A percentile compares a stretch with the other conserved stretches of the same genome.
Evolutionary conservation across 2,888 invertebrate genomes (phyloP).

Genomic region (Stramonita haemastoma): DNA sequence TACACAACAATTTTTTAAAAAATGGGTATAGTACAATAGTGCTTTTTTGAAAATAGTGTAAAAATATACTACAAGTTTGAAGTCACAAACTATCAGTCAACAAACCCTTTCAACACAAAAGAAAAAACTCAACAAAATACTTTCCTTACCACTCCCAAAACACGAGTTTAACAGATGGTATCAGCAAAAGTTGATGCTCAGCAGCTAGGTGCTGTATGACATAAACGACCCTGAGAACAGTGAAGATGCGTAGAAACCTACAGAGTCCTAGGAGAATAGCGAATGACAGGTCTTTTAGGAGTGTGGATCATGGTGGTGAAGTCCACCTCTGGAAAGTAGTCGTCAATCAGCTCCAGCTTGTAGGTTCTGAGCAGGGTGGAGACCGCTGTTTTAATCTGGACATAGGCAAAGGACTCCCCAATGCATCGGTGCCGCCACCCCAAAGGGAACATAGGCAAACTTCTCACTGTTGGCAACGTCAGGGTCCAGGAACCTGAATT

Average conservation of each 20-base stretch:
- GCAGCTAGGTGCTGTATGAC: slow-evolving; percentile 71
- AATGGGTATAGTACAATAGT: too few relatives aligned
- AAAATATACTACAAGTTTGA: too few relatives aligned
- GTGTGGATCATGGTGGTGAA: slow-evolving; percentile 73
- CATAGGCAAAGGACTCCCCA: slow-evolving; percentile 72
- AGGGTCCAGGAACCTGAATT: slow-evolving; percentile 60
- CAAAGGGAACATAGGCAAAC: slow-evolving; percentile 72
- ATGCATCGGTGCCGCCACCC: slow-evolving; percentile 70
- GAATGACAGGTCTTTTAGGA: slow-evolving; percentile 64
- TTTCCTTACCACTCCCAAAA: too few relatives aligned
- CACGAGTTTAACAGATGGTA: too few relatives aligned
- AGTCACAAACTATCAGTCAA: too few relatives aligned
- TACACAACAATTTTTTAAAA: too few relatives aligned
- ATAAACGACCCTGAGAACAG: slow-evolving; percentile 73
- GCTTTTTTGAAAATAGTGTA: too few relatives aligned
- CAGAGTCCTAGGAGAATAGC: slow-evolving; percentile 1
- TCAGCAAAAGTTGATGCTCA: slow-evolving; percentile 48
- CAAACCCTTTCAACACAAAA: too few relatives aligned
- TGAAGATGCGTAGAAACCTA: slow-evolving; percentile 38
- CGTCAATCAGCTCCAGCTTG: slow-evolving; percentile 65
- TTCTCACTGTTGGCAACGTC: slow-evolving; percentile 64
- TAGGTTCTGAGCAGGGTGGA: slow-evolving; percentile 63
- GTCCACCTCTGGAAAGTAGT: slow-evolving; percentile 66
- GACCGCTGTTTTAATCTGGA: slow-evolving; percentile 71
- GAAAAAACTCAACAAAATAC: too few relatives aligned